These are phyloP conservation scores for Prolemur simus DNA, from an alignment of 2,113 vertebrate genomes.

Conservation along the genomic window DNA sequence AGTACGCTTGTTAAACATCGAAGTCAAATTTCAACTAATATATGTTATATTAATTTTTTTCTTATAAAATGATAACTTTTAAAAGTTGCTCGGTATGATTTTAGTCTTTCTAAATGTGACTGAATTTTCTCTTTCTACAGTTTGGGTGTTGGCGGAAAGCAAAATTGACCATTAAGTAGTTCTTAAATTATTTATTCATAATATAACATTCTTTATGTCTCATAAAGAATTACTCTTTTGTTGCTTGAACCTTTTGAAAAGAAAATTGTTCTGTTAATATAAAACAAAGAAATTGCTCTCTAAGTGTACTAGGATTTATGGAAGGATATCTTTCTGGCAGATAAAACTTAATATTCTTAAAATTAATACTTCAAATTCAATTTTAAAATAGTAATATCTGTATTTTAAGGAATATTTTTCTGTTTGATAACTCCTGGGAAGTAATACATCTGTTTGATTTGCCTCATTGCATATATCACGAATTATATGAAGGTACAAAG, in stretches of 20 bases:
- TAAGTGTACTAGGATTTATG: neutral
- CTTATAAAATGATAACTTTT: neutral
- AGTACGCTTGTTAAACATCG: conserved; percentile 11
- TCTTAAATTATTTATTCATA: neutral
- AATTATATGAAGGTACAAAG: neutral
- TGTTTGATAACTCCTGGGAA: neutral
- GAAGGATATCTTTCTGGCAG: conserved; percentile 17
- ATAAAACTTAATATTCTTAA: conserved; percentile 23
- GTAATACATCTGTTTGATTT: neutral
- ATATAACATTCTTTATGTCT: neutral
- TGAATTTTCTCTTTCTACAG: conserved; percentile 37
- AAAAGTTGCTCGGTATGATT: neutral
- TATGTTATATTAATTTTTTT: neutral
- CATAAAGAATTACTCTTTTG: neutral
- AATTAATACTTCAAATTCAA: neutral
- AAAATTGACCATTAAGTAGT: neutral
- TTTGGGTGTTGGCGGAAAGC: conserved; percentile 26
- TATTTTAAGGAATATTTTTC: conserved; percentile 19
- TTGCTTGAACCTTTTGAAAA: neutral
- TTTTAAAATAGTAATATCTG: neutral
- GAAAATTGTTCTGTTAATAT: conserved; percentile 38
- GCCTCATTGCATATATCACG: neutral
- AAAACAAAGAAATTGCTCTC: neutral
- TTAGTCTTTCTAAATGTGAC: conserved; percentile 28
- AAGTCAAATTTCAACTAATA: neutral